A percentile compares a stretch with the other conserved stretches of the same genome.
phyloP scores from a whole-genome alignment of 2,797 vertebrate species.

The Uromys caudimaculatus region DNA sequence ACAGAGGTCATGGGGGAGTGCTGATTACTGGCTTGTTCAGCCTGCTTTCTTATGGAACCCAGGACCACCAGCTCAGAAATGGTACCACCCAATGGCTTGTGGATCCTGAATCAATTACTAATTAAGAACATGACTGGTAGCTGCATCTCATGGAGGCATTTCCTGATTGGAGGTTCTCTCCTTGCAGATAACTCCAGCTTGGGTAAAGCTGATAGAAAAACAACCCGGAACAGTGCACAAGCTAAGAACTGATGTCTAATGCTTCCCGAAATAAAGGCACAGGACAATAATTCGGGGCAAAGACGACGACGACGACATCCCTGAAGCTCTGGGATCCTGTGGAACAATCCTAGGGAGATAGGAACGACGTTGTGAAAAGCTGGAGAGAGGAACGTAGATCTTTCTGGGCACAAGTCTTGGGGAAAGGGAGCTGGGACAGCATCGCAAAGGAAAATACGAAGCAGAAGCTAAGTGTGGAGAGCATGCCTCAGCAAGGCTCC shows the following conservation, averaged over 20 bases:
- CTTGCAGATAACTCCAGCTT: neutral
- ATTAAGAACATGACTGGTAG: neutral
- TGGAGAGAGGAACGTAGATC: neutral
- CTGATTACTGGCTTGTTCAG: neutral
- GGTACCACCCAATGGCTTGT: neutral
- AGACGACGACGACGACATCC: too few species aligned
- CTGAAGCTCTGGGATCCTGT: too few species aligned
- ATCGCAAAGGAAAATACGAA: neutral
- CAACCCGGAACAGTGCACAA: neutral
- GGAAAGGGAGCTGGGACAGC: neutral
- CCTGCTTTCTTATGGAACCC: neutral
- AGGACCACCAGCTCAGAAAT: neutral
- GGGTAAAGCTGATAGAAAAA: neutral
- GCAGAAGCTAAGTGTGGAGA: neutral
- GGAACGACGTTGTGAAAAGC: too few species aligned
- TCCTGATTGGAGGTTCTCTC: neutral
- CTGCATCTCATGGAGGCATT: neutral
- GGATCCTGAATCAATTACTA: neutral
- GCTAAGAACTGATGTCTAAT: accelerated
- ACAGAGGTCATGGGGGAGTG: neutral
- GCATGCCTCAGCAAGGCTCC: neutral
- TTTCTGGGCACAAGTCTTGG: neutral
- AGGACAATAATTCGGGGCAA: neutral
- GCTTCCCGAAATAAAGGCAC: neutral
- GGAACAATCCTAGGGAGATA: neutral